phyloP scores from a whole-genome alignment of 2,113 vertebrate species.

The Ophthalmolycus amberensis region DNA sequence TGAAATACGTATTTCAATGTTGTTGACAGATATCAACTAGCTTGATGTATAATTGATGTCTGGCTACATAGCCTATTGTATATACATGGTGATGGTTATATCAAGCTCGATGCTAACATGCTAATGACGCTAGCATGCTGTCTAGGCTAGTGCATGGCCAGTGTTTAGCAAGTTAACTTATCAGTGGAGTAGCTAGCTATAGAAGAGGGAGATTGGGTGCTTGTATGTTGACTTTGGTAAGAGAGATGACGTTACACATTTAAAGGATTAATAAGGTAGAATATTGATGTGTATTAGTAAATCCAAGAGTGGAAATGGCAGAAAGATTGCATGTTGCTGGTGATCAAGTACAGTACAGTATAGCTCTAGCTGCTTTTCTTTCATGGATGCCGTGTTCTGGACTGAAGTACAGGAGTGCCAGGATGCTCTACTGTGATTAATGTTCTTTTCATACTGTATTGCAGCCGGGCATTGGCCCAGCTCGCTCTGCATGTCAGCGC shows the following conservation, averaged over 20 bases:
- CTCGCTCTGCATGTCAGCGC: neutral
- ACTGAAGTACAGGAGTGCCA: neutral
- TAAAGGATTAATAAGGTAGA: neutral
- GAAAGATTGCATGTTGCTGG: neutral
- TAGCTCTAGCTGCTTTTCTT: neutral
- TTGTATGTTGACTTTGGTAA: too few species aligned
- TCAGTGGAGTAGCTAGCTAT: too few species aligned
- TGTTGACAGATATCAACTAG: too few species aligned
- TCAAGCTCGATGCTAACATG: too few species aligned
- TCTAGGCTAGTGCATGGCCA: too few species aligned
- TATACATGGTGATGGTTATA: too few species aligned
- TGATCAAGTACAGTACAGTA: neutral
- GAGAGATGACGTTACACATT: slow-evolving; percentile 12
- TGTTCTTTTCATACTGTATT: neutral
- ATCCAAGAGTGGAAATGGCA: neutral
- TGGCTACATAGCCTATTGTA: too few species aligned
- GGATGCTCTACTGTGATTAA: slow-evolving; percentile 1
- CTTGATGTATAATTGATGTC: too few species aligned
- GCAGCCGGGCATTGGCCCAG: neutral
- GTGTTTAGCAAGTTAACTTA: too few species aligned
- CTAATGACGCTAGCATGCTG: too few species aligned
- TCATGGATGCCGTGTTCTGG: neutral
- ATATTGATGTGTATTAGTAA: neutral
- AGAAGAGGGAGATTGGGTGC: too few species aligned
- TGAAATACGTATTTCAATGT: too few species aligned